phyloP scores from a whole-genome alignment of 2,113 vertebrate genomes.

The Fulmarus glacialis region DNA sequence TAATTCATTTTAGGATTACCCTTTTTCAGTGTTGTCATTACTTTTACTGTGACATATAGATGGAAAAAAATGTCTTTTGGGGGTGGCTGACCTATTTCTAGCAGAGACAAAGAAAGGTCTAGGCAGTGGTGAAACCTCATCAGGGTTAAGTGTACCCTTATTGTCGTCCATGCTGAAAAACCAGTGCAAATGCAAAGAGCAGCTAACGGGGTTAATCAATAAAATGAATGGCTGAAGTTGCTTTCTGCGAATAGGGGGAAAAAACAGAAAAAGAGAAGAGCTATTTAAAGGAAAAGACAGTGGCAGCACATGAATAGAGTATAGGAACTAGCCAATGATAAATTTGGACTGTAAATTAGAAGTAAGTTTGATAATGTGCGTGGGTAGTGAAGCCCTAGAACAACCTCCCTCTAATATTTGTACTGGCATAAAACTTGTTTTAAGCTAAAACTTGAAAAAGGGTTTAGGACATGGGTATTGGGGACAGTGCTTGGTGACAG shows the following conservation, averaged over 20 bases:
- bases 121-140: not conserved
- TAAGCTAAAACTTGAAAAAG: not conserved
- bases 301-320: not conserved
- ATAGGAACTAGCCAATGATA: not conserved
- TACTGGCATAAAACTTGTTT: not conserved
- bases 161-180: not conserved
- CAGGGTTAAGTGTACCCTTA: not conserved
- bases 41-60: not conserved
- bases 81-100: not conserved
- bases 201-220: not conserved
- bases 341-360: not conserved
- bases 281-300: not conserved
- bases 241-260: not conserved
- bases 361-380: not conserved
- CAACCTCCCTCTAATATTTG: not conserved
- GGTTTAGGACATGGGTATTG: not conserved
- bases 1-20: not conserved
- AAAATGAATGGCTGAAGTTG: not conserved
- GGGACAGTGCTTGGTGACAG: not conserved
- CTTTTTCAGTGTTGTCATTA: not conserved
- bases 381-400: not conserved
- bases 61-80: not conserved
- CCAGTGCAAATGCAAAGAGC: not conserved
- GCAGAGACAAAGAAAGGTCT: not conserved
- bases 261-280: not conserved